phyloP scores from a whole-genome alignment of 2,888 invertebrate species.

The Xylocampa areola region DNA sequence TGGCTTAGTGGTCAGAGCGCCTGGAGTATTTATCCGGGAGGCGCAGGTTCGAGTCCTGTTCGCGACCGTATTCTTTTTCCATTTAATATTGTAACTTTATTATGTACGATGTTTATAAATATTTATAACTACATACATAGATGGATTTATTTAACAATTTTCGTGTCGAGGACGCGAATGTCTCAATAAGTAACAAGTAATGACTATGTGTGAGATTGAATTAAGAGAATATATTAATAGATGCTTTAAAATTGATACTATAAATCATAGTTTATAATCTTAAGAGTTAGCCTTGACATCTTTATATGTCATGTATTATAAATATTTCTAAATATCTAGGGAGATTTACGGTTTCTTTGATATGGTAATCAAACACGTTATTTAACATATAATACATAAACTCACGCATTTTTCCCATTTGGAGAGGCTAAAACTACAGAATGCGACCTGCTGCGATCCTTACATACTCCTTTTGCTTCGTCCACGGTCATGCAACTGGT shows the following conservation, averaged over 20 bases:
- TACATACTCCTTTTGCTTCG: too few species aligned
- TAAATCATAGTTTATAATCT: constrained; percentile 23
- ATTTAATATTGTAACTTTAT: constrained; percentile 3
- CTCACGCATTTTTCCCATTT: too few species aligned
- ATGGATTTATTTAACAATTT: constrained; percentile 22
- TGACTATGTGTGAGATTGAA: constrained; percentile 13
- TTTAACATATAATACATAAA: background rate
- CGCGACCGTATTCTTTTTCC: too few species aligned
- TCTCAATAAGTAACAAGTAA: background rate
- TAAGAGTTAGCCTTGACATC: constrained; percentile 28
- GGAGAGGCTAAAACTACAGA: too few species aligned
- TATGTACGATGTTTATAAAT: constrained; percentile 13
- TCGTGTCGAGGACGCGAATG: constrained; percentile 5
- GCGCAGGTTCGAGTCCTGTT: too few species aligned
- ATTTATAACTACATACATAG: constrained; percentile 31
- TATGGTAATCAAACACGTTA: too few species aligned
- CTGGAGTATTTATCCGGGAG: too few species aligned
- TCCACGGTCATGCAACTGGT: too few species aligned
- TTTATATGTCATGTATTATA: constrained; percentile 12
- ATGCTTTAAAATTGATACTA: constrained; percentile 3
- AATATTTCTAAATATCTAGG: background rate
- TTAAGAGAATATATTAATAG: constrained; percentile 10
- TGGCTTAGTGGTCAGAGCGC: too few species aligned
- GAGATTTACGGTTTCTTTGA: background rate
- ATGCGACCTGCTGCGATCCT: too few species aligned